These are phyloP conservation scores for Phaenicophaeus curvirostris DNA, from an alignment of 2,797 vertebrate genomes.

Conservation along the genomic window DNA sequence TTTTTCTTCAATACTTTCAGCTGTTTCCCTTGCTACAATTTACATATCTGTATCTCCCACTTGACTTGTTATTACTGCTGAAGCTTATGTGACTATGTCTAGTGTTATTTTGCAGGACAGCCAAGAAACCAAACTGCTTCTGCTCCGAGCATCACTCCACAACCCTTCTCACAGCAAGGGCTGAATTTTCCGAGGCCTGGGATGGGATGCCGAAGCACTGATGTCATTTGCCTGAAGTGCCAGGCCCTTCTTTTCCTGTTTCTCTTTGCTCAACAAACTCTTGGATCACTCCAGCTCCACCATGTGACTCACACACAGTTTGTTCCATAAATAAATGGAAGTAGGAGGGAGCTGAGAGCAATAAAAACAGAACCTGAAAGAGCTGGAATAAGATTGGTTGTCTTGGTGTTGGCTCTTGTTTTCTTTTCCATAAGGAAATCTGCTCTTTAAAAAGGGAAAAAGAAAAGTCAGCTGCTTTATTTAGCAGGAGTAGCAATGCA, in stretches of 20 bases:
- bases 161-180: background rate
- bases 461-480: constrained; percentile 39
- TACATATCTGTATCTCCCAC: background rate
- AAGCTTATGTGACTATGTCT: background rate
- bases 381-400: background rate
- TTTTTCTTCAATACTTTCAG: background rate
- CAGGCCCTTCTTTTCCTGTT: constrained; percentile 60
- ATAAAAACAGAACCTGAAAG: constrained; percentile 66
- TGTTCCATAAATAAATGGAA: constrained; percentile 59
- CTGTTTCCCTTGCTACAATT: background rate
- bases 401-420: background rate
- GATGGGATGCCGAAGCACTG: constrained; percentile 42
- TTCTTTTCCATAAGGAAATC: background rate
- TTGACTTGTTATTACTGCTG: background rate
- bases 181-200: constrained; percentile 34
- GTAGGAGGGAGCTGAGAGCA: constrained; percentile 35
- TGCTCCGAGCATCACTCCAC: background rate
- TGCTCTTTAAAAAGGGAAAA: constrained; percentile 8
- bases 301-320: constrained; percentile 14
- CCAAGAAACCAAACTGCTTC: constrained; percentile 21
- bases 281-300: constrained; percentile 59
- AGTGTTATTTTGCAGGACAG: background rate
- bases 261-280: constrained; percentile 50
- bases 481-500: constrained; percentile 14
- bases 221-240: constrained; percentile 59